Evolutionary conservation across 2,888 invertebrate genomes (phyloP).

Genomic region (Phengaris arion): DNA sequence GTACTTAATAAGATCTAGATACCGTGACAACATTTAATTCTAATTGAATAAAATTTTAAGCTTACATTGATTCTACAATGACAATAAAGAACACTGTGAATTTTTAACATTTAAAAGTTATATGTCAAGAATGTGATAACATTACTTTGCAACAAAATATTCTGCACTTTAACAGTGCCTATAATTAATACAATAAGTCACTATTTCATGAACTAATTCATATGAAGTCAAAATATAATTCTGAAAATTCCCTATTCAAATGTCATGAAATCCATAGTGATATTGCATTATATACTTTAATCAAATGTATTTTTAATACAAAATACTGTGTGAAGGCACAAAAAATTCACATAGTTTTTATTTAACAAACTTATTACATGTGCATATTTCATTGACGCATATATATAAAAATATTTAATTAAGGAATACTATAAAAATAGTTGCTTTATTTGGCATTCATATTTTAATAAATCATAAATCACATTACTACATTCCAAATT

Average conservation of each 20-base stretch:
- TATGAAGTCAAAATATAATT: slow-evolving; percentile 14
- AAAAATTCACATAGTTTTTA: slow-evolving; percentile 60
- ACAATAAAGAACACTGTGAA: slow-evolving; percentile 12
- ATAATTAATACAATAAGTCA: neutral
- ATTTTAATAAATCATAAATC: slow-evolving; percentile 34
- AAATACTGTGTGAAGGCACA: slow-evolving; percentile 66
- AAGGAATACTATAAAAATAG: slow-evolving; percentile 74
- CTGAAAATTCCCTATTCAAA: slow-evolving; percentile 35
- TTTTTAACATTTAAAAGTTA: neutral
- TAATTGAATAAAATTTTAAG: slow-evolving; percentile 34
- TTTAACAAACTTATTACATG: slow-evolving; percentile 40
- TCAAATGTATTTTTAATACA: slow-evolving; percentile 52
- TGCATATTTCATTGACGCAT: slow-evolving; percentile 45
- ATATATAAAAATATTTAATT: slow-evolving; percentile 51
- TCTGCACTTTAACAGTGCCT: neutral
- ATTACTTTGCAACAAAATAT: neutral
- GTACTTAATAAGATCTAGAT: slow-evolving; percentile 23
- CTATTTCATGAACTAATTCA: slow-evolving; percentile 5
- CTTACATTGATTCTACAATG: slow-evolving; percentile 11
- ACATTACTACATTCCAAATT: slow-evolving; percentile 18
- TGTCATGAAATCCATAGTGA: slow-evolving; percentile 7
- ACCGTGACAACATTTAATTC: slow-evolving; percentile 28
- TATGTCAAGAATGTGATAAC: neutral
- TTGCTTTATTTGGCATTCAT: slow-evolving; percentile 70
- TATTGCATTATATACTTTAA: slow-evolving; percentile 59